Evolutionary conservation across 2,113 vertebrate genomes (phyloP).

Genomic region (Callithrix jacchus): DNA sequence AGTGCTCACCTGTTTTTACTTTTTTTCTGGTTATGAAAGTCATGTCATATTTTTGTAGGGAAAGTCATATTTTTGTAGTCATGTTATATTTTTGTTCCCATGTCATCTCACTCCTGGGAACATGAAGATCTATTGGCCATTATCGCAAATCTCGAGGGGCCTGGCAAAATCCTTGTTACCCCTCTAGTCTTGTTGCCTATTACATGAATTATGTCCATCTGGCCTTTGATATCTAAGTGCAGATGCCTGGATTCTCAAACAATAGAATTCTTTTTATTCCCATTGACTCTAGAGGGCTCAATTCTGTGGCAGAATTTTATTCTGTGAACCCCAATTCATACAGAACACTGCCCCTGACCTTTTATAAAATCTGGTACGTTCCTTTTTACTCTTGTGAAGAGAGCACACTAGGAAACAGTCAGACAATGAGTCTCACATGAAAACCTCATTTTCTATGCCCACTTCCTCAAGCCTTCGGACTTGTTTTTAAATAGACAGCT

Average conservation of each 20-base stretch:
- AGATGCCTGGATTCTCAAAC: neutral
- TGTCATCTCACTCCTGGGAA: neutral
- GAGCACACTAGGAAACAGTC: neutral
- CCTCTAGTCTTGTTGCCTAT: neutral
- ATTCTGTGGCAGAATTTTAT: neutral
- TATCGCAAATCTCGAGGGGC: neutral
- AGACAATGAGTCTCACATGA: neutral
- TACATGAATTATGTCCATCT: neutral
- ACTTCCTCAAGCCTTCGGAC: neutral
- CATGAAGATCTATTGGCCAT: neutral
- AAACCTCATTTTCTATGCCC: neutral
- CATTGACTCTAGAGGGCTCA: neutral
- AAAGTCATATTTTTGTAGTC: neutral
- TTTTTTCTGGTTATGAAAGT: neutral
- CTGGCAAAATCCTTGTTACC: neutral
- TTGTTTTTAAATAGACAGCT: neutral
- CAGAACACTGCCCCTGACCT: neutral
- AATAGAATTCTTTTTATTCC: neutral
- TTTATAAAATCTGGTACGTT: neutral
- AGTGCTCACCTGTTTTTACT: neutral
- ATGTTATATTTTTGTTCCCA: neutral
- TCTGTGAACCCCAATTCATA: neutral
- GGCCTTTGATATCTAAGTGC: neutral
- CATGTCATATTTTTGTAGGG: neutral
- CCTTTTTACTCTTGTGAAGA: neutral